Evolutionary conservation across 2,113 vertebrate species (phyloP).

Genomic region (Cyprinodon tularosa): DNA sequence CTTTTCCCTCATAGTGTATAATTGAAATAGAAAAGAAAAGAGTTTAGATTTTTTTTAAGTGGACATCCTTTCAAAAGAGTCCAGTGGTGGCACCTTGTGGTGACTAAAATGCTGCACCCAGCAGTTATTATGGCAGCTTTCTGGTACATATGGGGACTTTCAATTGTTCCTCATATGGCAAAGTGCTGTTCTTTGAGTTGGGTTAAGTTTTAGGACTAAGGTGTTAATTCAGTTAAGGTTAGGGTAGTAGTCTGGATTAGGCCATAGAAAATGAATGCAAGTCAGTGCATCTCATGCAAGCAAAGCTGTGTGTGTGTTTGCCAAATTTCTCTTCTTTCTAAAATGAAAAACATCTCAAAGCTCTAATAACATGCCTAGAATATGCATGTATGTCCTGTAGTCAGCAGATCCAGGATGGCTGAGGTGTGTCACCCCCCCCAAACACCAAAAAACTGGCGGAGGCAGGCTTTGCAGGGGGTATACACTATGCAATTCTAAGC

Average conservation of each 20-base stretch:
- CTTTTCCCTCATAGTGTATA: background rate
- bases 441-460: slow-evolving; percentile 46
- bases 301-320: no score
- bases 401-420: slow-evolving; percentile 60
- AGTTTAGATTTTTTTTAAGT: background rate
- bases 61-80: slow-evolving; percentile 31
- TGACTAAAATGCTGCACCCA: background rate
- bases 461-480: slow-evolving; percentile 66
- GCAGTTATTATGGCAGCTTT: background rate
- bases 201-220: no score
- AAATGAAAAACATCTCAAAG: background rate
- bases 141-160: no score
- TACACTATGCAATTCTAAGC: slow-evolving; percentile 58
- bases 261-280: no score
- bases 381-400: slow-evolving; percentile 1
- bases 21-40: background rate
- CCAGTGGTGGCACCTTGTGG: slow-evolving; percentile 78
- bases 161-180: no score
- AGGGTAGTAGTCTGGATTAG: no score
- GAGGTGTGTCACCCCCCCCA: slow-evolving; percentile 59
- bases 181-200: no score
- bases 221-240: no score
- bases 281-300: no score
- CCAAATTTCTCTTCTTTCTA: background rate
- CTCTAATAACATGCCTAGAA: background rate